A percentile compares a stretch with the other conserved stretches of the same genome.
phyloP scores from a whole-genome alignment of 2,888 invertebrate species.

The Ephialtes manifestator region DNA sequence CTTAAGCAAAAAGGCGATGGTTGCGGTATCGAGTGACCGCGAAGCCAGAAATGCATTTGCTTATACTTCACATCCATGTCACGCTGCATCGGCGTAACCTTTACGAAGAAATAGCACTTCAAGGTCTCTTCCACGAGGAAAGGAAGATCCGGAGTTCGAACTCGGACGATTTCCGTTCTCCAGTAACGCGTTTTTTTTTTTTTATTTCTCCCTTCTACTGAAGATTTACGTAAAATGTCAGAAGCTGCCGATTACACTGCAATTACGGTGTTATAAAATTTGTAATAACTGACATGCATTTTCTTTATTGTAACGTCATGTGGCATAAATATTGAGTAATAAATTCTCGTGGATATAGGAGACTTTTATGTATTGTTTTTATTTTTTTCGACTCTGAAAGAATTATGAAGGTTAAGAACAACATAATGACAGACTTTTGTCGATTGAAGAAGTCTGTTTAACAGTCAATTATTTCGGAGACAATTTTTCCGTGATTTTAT shows the following conservation, averaged over 20 bases:
- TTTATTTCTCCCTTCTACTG: not conserved
- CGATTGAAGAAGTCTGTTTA: not conserved
- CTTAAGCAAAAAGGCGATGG: constrained; percentile 37
- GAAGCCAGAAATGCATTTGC: constrained; percentile 20
- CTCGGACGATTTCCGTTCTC: constrained; percentile 45
- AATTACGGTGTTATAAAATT: constrained; percentile 9
- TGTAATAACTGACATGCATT: constrained; percentile 14
- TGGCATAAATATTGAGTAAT: not conserved
- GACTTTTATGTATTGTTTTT: not conserved
- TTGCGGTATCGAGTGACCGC: constrained; percentile 39
- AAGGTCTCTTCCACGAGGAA: constrained; percentile 47
- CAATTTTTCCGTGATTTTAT: not conserved
- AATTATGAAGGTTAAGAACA: not conserved
- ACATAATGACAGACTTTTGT: not conserved
- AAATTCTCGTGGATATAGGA: not conserved
- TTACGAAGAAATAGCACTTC: constrained; percentile 18
- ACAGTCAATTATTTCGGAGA: not conserved
- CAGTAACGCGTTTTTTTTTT: not conserved
- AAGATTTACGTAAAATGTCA: not conserved
- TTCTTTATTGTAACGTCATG: not conserved
- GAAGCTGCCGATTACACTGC: not conserved
- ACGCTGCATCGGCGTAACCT: constrained; percentile 39
- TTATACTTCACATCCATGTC: constrained; percentile 65
- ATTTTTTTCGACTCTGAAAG: not conserved
- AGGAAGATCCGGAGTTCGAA: constrained; percentile 12